These are phyloP conservation scores for Esox lucius DNA, from an alignment of 2,797 vertebrate genomes.

Conservation along the genomic window DNA sequence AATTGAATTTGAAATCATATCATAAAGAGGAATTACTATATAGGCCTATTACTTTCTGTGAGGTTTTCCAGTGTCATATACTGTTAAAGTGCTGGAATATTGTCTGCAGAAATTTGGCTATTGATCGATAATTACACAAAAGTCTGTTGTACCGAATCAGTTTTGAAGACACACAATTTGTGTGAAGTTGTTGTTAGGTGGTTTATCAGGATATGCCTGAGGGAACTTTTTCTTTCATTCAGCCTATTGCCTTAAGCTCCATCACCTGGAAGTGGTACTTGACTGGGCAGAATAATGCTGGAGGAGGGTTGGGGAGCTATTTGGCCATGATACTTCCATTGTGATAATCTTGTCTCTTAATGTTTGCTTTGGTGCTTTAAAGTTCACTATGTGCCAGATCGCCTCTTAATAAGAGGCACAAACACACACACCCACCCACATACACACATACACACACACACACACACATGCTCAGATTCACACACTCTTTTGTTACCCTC, in stretches of 20 bases:
- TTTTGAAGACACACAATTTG: neutral
- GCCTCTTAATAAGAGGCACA: neutral
- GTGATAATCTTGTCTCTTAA: neutral
- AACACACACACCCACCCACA: constrained; percentile 7
- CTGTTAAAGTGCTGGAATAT: constrained; percentile 56
- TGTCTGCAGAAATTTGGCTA: constrained; percentile 60
- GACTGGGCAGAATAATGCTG: neutral
- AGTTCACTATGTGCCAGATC: neutral
- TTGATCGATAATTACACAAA: constrained; percentile 15
- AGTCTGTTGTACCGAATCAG: neutral
- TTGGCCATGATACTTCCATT: neutral
- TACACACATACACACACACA: constrained; percentile 6
- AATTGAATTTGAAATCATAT: constrained; percentile 71
- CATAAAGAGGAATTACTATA: constrained; percentile 58
- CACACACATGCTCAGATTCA: constrained; percentile 14
- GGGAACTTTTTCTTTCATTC: neutral
- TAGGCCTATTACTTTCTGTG: constrained; percentile 39
- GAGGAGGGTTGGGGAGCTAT: neutral
- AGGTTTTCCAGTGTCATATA: constrained; percentile 63
- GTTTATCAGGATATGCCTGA: neutral
- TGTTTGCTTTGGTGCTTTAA: neutral
- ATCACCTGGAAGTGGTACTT: neutral
- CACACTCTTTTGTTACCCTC: constrained; percentile 9
- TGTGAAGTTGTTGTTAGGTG: neutral
- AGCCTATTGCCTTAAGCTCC: neutral